Evolutionary conservation across 2,888 invertebrate genomes (phyloP), one percentile per base, ranked within the genome.

Genomic region (Hedychridium roseum): DNA sequence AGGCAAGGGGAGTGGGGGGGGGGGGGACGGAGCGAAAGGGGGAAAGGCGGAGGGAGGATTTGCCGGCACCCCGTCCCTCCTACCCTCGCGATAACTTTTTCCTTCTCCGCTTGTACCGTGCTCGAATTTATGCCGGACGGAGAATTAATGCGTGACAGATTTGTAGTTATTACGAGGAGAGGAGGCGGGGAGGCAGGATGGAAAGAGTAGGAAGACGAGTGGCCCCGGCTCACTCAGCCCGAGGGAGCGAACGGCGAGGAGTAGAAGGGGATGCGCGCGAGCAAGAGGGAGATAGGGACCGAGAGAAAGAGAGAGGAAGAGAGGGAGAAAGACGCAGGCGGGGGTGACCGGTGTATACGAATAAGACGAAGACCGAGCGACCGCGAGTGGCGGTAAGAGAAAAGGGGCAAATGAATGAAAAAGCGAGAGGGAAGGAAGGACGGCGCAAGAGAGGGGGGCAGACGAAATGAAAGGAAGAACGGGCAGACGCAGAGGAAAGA

Each of bases 81-180:
- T 41, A 60, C 54, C 57, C 55, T 58, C 60, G 66, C 61, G 70
- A 74, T 74, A 74, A 72, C 71, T 74, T 73, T 73, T 73, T 73
- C 67, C 66, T 66, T 67, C 70, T 62, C 64, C 64, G 58, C 64
- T 66, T 67, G 64, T 68, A 70, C 68, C 67, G 60, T 70, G 64
- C 65, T 71, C 68, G 68, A 77, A 78, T 76, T 78, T 76, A 78
- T 75, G 75, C 76, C 66, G 70, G 72, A 68, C 73, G 68, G 72
- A 73, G 75, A 78, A 78, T 78, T 76, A 78, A 78, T 76, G 77
- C 69, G 73, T 73, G 78, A 78, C 77, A 77, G 76, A 76, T 78
- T 77, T 76, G 78, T 76, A 75, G 74, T 75, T 76, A 74, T 75
- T 74, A 73, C 72, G 68, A 70, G 68, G 62, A 63, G 52, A 36